These are phyloP conservation scores for Melolontha melolontha DNA, from an alignment of 2,888 invertebrate species.

Conservation along the genomic window DNA sequence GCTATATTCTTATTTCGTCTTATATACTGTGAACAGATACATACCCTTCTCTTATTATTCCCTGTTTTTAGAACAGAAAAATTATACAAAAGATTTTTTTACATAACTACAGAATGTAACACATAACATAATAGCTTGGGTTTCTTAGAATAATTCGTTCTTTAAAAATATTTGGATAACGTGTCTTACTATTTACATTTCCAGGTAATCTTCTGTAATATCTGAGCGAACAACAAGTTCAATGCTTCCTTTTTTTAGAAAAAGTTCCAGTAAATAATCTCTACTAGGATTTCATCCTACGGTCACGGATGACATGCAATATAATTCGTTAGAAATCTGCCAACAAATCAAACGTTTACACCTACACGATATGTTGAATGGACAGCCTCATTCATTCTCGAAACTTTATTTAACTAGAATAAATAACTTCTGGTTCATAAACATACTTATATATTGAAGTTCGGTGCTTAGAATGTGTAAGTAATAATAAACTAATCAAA, in stretches of 20 bases:
- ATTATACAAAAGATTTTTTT: too few relatives aligned
- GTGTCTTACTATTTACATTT: slow-evolving; percentile 4
- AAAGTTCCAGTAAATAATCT: not conserved
- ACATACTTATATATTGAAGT: too few relatives aligned
- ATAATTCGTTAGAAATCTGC: slow-evolving; percentile 5
- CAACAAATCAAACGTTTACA: slow-evolving; percentile 9
- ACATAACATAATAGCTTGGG: not conserved
- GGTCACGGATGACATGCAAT: slow-evolving; percentile 3
- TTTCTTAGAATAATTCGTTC: slow-evolving; percentile 5
- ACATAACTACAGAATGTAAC: too few relatives aligned
- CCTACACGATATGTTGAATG: not conserved
- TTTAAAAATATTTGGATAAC: not conserved
- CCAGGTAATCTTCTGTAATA: slow-evolving; percentile 15
- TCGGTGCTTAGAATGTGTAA: too few relatives aligned
- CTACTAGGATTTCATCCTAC: slow-evolving; percentile 9
- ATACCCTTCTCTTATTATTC: too few relatives aligned
- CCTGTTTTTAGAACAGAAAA: too few relatives aligned
- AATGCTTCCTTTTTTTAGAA: not conserved
- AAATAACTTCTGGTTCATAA: too few relatives aligned
- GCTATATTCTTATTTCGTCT: too few relatives aligned
- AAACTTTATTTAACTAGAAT: too few relatives aligned
- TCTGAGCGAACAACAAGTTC: not conserved
- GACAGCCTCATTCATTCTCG: too few relatives aligned
- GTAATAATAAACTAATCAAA: too few relatives aligned
- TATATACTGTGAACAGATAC: too few relatives aligned